Conservation (phyloP, 2,888 invertebrate genomes). For the Tenodera sinensis region DNA sequence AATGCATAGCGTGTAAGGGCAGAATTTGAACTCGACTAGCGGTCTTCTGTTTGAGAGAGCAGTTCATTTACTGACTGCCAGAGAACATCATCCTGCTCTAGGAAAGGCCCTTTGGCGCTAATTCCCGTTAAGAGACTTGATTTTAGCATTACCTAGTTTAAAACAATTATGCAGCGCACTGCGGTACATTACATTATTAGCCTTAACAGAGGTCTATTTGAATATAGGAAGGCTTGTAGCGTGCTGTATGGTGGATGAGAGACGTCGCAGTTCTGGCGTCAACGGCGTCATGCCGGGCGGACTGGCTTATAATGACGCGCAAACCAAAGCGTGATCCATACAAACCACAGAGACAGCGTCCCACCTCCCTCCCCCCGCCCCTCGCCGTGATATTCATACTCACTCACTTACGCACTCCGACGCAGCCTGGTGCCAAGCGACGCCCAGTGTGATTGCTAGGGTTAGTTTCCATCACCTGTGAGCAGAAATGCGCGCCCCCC, state of each 20-base stretch:
- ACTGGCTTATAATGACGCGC: constrained; percentile 23
- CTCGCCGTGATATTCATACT: neutral
- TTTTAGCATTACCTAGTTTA: neutral
- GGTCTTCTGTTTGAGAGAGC: neutral
- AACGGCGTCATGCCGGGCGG: constrained; percentile 11
- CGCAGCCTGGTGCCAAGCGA: neutral
- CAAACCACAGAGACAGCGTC: constrained; percentile 9
- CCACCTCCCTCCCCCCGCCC: too few relatives aligned
- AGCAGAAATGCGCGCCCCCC: neutral
- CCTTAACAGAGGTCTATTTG: constrained; percentile 17
- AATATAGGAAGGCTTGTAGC: constrained; percentile 1
- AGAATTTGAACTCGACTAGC: neutral
- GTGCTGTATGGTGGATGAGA: neutral
- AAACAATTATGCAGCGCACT: neutral
- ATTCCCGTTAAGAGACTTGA: neutral
- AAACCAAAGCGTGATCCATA: constrained; percentile 23
- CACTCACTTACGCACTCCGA: constrained; percentile 1
- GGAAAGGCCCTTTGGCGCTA: neutral
- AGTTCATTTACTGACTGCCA: neutral
- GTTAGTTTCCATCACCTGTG: neutral
- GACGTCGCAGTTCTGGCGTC: constrained; percentile 1
- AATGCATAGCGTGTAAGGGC: neutral
- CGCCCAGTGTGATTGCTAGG: neutral
- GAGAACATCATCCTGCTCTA: neutral
- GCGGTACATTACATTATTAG: neutral